Conservation (phyloP, 2,113 vertebrate genomes). For the Diadophis punctatus region DNA sequence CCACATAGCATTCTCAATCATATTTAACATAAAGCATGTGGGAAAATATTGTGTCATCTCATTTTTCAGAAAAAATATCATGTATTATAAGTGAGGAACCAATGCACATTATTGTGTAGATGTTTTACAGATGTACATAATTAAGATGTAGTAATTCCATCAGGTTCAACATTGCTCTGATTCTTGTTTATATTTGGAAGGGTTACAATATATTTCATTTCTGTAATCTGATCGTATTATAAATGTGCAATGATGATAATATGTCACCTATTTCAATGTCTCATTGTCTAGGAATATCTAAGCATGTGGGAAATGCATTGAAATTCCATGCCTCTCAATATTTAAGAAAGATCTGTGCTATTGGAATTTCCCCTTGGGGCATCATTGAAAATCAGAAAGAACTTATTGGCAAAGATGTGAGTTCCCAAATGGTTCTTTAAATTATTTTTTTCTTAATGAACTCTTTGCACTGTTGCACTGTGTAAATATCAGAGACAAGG, state of each 20-base stretch:
- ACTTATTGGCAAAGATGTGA: conserved; percentile 91
- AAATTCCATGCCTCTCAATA: conserved; percentile 81
- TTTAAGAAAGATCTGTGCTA: conserved; percentile 83
- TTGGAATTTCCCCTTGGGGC: conserved; percentile 93
- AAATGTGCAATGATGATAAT: neutral
- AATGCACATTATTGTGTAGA: neutral
- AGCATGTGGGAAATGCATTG: conserved; percentile 88
- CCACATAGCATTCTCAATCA: neutral
- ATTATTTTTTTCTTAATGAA: neutral
- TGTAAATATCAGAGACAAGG: neutral
- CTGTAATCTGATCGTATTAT: neutral
- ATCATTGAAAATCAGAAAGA: conserved; percentile 89
- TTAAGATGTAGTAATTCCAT: neutral
- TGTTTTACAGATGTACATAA: neutral
- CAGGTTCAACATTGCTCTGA: neutral
- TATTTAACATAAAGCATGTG: neutral
- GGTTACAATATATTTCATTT: neutral
- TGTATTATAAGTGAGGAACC: neutral
- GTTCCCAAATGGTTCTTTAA: conserved; percentile 43
- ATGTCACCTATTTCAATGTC: neutral
- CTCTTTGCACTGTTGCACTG: neutral
- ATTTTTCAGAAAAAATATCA: neutral
- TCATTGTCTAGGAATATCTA: conserved; percentile 80
- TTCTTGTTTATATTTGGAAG: neutral
- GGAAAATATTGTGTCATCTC: neutral